A percentile compares a stretch with the other conserved stretches of the same genome.
These are phyloP conservation scores for Latrodectus elegans DNA, from an alignment of 2,888 invertebrate species.

Conservation along the genomic window DNA sequence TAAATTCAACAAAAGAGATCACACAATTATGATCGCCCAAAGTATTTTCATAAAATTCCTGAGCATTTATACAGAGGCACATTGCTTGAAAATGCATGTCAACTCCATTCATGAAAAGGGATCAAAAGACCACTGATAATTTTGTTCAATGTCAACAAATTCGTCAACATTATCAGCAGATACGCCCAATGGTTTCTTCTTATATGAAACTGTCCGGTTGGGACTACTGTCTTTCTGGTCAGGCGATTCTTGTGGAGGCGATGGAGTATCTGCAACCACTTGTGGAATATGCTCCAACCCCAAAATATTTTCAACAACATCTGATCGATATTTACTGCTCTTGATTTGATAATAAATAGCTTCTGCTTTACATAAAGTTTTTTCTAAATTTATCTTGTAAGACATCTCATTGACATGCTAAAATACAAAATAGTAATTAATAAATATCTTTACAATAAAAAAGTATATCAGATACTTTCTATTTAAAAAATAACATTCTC, in stretches of 20 bases:
- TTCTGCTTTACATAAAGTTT: slow-evolving; percentile 89
- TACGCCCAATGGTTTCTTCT: slow-evolving; percentile 12
- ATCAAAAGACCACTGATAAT: slow-evolving; percentile 53
- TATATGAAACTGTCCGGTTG: background rate
- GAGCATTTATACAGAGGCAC: slow-evolving; percentile 35
- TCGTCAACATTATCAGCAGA: slow-evolving; percentile 56
- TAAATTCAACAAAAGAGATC: background rate
- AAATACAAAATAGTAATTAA: slow-evolving; percentile 73
- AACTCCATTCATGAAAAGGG: slow-evolving; percentile 8
- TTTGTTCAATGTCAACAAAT: slow-evolving; percentile 58
- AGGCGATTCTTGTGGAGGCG: slow-evolving; percentile 4
- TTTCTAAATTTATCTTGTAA: slow-evolving; percentile 87
- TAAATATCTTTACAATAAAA: background rate
- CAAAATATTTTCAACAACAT: slow-evolving; percentile 64
- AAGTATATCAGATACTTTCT: too few relatives aligned
- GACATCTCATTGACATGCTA: slow-evolving; percentile 97
- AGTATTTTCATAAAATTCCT: slow-evolving; percentile 12
- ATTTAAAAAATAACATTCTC: background rate
- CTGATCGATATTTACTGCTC: slow-evolving; percentile 71
- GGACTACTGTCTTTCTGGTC: background rate
- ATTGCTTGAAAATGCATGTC: slow-evolving; percentile 1
- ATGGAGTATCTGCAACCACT: background rate
- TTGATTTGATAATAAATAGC: slow-evolving; percentile 91
- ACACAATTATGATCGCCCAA: background rate
- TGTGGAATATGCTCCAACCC: slow-evolving; percentile 49